Conservation (phyloP, 2,113 vertebrate genomes). For the Carassius auratus region DNA sequence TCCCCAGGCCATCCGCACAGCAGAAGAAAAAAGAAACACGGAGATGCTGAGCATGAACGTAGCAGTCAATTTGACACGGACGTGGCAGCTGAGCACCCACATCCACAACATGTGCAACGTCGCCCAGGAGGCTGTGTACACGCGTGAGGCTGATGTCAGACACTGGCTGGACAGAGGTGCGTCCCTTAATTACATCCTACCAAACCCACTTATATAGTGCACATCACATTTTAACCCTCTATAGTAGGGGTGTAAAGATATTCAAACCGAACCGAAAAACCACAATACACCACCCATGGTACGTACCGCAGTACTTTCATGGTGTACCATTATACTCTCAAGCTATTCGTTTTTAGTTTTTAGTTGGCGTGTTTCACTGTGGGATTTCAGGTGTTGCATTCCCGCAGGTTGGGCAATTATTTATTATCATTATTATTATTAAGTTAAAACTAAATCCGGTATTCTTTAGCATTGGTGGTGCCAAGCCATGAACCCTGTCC, state of each 20-base stretch:
- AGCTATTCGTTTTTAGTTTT: too few species aligned
- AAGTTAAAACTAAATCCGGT: too few species aligned
- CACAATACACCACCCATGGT: too few species aligned
- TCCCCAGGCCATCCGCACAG: conserved; percentile 85
- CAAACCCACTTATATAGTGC: conserved; percentile 24
- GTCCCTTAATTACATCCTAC: conserved; percentile 49
- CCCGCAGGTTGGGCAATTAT: too few species aligned
- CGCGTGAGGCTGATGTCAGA: conserved; percentile 86
- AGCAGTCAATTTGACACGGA: conserved; percentile 88
- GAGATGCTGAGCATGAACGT: conserved; percentile 89
- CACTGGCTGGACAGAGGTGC: conserved; percentile 88
- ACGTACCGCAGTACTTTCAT: too few species aligned
- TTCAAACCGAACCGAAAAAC: too few species aligned
- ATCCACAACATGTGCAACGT: conserved; percentile 90
- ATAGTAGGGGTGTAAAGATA: not conserved
- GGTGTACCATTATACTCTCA: too few species aligned
- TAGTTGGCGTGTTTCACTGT: too few species aligned
- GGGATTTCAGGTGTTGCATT: too few species aligned
- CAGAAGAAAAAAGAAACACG: conserved; percentile 84
- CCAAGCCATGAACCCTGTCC: too few species aligned
- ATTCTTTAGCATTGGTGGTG: too few species aligned
- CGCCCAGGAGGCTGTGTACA: conserved; percentile 89
- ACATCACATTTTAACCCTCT: conserved; percentile 25
- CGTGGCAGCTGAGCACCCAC: conserved; percentile 86
- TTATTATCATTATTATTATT: too few species aligned